Conservation (phyloP, 2,113 vertebrate species). For the Spheniscus mendiculus region DNA sequence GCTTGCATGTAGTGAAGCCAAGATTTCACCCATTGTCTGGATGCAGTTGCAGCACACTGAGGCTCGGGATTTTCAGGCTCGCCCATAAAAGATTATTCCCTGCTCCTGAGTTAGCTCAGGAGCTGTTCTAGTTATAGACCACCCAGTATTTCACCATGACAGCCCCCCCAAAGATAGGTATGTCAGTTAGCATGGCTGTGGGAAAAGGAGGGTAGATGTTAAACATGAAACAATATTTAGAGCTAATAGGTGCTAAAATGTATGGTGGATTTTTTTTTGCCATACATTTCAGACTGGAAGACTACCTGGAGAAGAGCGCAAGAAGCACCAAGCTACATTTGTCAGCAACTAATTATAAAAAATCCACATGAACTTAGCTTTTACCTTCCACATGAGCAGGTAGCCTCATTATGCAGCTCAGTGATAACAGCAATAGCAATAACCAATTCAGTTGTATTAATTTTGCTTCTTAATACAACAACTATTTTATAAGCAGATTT, state of each 20-base stretch:
- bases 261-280: background rate
- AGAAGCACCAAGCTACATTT: background rate
- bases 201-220: background rate
- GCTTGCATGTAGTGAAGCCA: background rate
- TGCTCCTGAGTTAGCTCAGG: background rate
- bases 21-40: background rate
- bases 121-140: background rate
- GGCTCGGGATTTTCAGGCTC: background rate
- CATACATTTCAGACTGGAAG: background rate
- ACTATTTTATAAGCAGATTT: background rate
- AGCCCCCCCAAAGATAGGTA: background rate
- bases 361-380: background rate
- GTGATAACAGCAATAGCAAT: background rate
- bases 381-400: background rate
- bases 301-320: background rate
- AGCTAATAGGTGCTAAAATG: background rate
- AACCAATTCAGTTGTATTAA: background rate
- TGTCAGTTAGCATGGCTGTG: background rate
- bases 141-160: background rate
- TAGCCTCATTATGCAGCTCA: background rate
- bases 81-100: background rate
- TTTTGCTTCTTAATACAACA: background rate
- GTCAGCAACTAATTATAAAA: background rate
- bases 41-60: background rate
- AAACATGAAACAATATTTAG: background rate